These are phyloP conservation scores for Cardiocondyla obscurior DNA, from an alignment of 1,140 invertebrate genomes.

Conservation along the genomic window DNA sequence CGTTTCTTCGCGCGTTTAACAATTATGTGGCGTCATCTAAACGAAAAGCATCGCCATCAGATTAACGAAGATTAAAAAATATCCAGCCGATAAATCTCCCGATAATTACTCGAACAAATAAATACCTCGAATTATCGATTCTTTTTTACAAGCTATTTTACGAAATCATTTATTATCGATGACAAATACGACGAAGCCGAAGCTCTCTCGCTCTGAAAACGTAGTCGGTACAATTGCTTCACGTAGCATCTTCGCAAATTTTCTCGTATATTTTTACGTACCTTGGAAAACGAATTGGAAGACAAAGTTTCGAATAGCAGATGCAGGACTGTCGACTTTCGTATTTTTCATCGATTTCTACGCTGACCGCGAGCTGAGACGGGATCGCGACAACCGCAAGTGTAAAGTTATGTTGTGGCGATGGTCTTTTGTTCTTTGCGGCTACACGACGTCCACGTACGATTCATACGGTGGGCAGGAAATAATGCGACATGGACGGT, in stretches of 20 bases:
- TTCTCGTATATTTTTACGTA: neutral
- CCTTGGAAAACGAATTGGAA: neutral
- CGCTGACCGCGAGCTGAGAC: neutral
- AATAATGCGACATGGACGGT: conserved; percentile 15
- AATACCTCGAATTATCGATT: no score
- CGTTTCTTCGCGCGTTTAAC: neutral
- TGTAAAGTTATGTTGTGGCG: neutral
- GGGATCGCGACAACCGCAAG: neutral
- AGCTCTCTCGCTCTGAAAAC: no score
- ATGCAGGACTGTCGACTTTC: neutral
- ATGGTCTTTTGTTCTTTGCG: conserved; percentile 1
- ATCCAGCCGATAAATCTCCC: neutral
- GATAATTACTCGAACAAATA: no score
- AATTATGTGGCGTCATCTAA: neutral
- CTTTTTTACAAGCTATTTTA: no score
- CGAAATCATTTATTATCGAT: neutral
- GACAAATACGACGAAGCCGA: neutral
- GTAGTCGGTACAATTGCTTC: no score
- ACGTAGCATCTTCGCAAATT: no score
- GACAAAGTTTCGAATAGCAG: neutral
- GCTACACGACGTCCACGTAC: neutral
- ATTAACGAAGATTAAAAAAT: neutral
- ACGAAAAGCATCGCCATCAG: neutral
- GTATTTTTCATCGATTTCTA: neutral
- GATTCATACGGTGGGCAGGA: conserved; percentile 9